These are phyloP conservation scores for Hipparchia semele DNA, from an alignment of 2,888 invertebrate species.

Conservation along the genomic window DNA sequence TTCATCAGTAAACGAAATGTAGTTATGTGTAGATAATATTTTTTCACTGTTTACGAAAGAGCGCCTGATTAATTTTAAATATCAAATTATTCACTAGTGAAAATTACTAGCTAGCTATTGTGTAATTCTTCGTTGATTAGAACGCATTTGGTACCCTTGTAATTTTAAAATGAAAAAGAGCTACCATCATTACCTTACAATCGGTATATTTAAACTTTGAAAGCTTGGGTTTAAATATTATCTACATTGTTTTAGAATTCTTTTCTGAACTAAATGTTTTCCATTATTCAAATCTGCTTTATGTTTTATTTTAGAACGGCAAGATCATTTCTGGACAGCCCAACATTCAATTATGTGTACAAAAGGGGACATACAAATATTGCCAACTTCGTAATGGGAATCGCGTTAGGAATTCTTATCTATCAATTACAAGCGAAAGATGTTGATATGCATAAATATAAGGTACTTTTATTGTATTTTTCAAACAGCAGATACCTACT, in stretches of 20 bases:
- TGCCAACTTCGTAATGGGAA: constrained; percentile 52
- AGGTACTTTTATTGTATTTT: constrained; percentile 43
- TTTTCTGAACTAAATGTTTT: no score
- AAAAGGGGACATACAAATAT: constrained; percentile 42
- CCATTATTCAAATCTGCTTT: neutral
- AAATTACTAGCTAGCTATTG: neutral
- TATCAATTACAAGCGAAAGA: constrained; percentile 50
- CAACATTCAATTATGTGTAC: constrained; percentile 43
- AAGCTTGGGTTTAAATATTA: no score
- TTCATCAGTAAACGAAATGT: no score
- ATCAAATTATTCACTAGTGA: neutral
- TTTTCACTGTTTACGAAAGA: neutral
- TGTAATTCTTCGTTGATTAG: no score
- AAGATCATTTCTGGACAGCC: constrained; percentile 40
- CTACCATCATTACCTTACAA: no score
- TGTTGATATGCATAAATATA: constrained; percentile 42
- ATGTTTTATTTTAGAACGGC: constrained; percentile 41
- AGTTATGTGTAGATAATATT: neutral
- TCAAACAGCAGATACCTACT: neutral
- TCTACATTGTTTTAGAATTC: no score
- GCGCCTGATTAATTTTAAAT: neutral
- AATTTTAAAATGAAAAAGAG: no score
- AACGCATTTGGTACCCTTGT: no score
- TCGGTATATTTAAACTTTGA: no score
- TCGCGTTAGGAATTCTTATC: constrained; percentile 52